Conservation (phyloP, 2,888 invertebrate genomes). For the Heteropelma amictum region DNA sequence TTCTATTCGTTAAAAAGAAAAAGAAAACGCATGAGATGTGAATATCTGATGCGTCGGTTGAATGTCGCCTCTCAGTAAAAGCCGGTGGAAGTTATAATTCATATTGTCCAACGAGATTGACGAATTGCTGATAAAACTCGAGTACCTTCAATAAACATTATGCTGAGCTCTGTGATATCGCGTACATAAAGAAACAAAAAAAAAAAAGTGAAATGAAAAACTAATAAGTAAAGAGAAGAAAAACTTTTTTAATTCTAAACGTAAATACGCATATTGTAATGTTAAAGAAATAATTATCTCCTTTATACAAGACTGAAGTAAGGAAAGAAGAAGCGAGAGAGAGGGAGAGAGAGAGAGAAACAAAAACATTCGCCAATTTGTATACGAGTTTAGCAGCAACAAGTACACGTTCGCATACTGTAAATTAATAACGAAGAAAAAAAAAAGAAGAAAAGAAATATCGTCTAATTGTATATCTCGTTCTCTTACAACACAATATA, state of each 20-base stretch:
- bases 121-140: constrained; percentile 56
- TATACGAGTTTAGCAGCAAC: constrained; percentile 59
- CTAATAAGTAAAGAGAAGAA: constrained; percentile 43
- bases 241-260: constrained; percentile 67
- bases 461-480: constrained; percentile 48
- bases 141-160: constrained; percentile 62
- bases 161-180: constrained; percentile 78
- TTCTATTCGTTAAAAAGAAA: constrained; percentile 49
- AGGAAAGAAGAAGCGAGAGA: constrained; percentile 12
- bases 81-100: constrained; percentile 53
- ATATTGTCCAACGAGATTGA: constrained; percentile 54
- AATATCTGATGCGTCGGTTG: constrained; percentile 58
- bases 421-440: constrained; percentile 13
- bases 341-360: constrained; percentile 8
- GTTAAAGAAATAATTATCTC: constrained; percentile 71
- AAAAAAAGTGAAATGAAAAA: constrained; percentile 17
- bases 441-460: constrained; percentile 14
- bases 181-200: constrained; percentile 68
- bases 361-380: constrained; percentile 58
- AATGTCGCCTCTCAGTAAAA: constrained; percentile 66
- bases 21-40: constrained; percentile 22
- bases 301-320: constrained; percentile 67
- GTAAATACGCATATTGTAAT: constrained; percentile 74
- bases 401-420: constrained; percentile 48
- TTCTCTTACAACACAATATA: constrained; percentile 47